Evolutionary conservation across 2,888 invertebrate species (phyloP).

Genomic region (Anarsia innoxiella): DNA sequence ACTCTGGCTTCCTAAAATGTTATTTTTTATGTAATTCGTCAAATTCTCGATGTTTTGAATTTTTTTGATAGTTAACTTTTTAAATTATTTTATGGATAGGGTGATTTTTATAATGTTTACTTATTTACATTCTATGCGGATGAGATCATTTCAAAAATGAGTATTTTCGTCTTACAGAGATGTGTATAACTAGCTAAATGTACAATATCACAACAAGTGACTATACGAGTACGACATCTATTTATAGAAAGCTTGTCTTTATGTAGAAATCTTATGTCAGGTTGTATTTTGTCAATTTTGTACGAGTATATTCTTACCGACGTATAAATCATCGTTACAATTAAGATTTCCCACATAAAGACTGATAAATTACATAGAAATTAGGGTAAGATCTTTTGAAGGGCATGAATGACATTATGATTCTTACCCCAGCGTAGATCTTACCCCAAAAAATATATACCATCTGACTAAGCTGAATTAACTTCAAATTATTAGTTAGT

Average conservation of each 20-base stretch:
- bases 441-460: no score
- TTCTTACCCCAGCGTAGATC: no score
- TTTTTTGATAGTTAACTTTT: neutral
- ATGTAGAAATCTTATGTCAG: no score
- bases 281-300: no score
- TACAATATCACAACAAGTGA: slow-evolving; percentile 1
- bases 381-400: no score
- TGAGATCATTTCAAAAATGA: neutral
- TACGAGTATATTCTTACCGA: no score
- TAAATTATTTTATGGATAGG: slow-evolving; percentile 5
- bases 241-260: neutral
- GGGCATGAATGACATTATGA: no score
- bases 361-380: no score
- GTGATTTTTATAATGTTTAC: neutral
- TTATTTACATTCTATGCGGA: neutral
- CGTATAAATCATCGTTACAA: no score
- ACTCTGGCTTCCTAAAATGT: neutral
- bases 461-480: neutral
- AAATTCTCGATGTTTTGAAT: slow-evolving; percentile 30
- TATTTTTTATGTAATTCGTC: slow-evolving; percentile 21
- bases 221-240: neutral
- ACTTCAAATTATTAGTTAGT: neutral
- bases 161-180: neutral
- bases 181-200: neutral
- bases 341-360: no score